Conservation (phyloP, 2,888 invertebrate genomes). For the Hemistola chrysoprasaria region DNA sequence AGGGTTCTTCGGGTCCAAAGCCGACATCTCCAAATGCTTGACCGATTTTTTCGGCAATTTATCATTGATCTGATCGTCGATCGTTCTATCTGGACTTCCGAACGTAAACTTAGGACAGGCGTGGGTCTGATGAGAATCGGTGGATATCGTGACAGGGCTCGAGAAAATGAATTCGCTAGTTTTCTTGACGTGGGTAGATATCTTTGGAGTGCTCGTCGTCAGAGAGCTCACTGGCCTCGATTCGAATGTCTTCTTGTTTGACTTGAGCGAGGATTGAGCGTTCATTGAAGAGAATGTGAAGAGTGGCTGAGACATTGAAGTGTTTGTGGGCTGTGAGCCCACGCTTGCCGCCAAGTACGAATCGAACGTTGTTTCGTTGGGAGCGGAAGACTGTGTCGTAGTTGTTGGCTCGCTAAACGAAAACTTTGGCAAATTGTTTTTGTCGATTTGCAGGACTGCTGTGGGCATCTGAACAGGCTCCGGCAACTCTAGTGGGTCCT, state of each 20-base stretch:
- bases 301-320: neutral
- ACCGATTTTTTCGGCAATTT: neutral
- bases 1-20: too few relatives aligned
- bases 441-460: constrained; percentile 52
- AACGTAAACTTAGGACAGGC: constrained; percentile 44
- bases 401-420: constrained; percentile 22
- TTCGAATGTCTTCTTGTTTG: too few relatives aligned
- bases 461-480: constrained; percentile 45
- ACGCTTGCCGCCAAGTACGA: too few relatives aligned
- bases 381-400: neutral
- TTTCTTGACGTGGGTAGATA: too few relatives aligned
- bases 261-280: neutral
- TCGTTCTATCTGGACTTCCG: constrained; percentile 46
- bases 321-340: neutral
- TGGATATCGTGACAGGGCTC: constrained; percentile 47
- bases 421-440: constrained; percentile 59
- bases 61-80: too few relatives aligned
- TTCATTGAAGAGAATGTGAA: too few relatives aligned
- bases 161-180: constrained; percentile 47
- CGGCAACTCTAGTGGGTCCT: constrained; percentile 27
- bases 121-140: constrained; percentile 18
- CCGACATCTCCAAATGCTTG: neutral
- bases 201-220: too few relatives aligned
- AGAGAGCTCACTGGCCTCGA: too few relatives aligned
- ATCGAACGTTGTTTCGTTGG: neutral